Evolutionary conservation across 2,113 vertebrate species (phyloP), one percentile per base, ranked within the genome.

Genomic region (Platycercus adscitus): DNA sequence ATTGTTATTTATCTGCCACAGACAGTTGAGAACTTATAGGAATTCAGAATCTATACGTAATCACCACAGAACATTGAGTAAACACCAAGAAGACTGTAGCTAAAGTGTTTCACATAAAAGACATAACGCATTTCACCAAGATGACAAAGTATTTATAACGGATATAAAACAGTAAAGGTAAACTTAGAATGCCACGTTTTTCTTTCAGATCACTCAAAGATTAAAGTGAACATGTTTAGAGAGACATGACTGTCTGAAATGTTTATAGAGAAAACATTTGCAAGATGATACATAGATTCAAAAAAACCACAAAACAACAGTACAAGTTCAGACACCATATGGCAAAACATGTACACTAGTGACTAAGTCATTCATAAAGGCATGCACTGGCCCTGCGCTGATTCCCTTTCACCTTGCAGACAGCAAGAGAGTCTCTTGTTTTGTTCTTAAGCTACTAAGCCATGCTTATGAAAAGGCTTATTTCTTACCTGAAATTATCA

Each of bases 231-330:
- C 56, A 63, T 95, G 89, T 96, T 97, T 97, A 96, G 80, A 97
- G 95, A 98, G 82, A 97, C 70, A 93, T 68, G 93, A 93, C 71
- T 94, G 86, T 91, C 96, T 97, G 95, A 98, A 98, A 98, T 97
- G 97, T 98, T 98, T 97, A 97, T 77, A 97, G 81, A 97, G 91
- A 97, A 98, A 98, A 97, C 69, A 97, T 90, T 97, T 97, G 70
- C 93, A 93, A 95, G 94, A 98, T 96, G 93, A 96, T 95, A 94
- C 72, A 86, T 16, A 96, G 87, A 96, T 90, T 96, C 95, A 96
- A 97, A 97, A 75, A 95, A 94, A 11, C 10, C 39, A 39, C 18
- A 46, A 46, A 46, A 46, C 17, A 46, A 97, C 37, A 94, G 88
- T 55, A 63, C 83, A 91, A 96, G 95, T 85, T 96, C 94, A 96